phyloP scores from a whole-genome alignment of 1,140 invertebrate genomes.

The Zeugodacus cucurbitae region DNA sequence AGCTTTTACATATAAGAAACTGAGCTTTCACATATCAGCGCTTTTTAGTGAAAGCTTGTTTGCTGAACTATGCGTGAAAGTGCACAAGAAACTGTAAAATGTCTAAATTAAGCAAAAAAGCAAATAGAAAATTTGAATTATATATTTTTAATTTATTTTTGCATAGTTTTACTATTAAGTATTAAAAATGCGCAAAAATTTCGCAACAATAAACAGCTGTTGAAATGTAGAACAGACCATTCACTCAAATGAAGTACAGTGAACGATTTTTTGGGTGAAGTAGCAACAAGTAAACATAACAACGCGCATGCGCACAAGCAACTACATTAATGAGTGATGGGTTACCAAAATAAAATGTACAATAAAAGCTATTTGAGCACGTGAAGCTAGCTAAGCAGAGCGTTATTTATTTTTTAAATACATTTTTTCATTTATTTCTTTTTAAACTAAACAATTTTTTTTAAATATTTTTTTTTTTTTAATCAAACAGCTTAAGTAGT shows the following conservation, averaged over 20 bases:
- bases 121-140: no score
- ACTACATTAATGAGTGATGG: neutral
- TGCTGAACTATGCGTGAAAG: no score
- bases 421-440: neutral
- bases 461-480: neutral
- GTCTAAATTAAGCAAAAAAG: no score
- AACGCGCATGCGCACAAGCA: neutral
- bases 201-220: neutral
- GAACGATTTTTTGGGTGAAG: neutral
- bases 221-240: neutral
- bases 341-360: neutral
- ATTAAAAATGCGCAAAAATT: neutral
- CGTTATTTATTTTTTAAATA: neutral
- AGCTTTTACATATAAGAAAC: no score
- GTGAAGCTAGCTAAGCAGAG: neutral
- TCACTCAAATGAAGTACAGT: neutral
- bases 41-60: no score
- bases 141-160: neutral
- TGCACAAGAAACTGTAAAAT: no score
- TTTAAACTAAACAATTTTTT: no score
- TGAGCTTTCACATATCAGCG: no score
- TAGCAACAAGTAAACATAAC: neutral
- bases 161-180: neutral
- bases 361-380: neutral
- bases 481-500: conserved; percentile 28